These are phyloP conservation scores for Anthoscopus minutus DNA, from an alignment of 2,113 vertebrate species.

Conservation along the genomic window DNA sequence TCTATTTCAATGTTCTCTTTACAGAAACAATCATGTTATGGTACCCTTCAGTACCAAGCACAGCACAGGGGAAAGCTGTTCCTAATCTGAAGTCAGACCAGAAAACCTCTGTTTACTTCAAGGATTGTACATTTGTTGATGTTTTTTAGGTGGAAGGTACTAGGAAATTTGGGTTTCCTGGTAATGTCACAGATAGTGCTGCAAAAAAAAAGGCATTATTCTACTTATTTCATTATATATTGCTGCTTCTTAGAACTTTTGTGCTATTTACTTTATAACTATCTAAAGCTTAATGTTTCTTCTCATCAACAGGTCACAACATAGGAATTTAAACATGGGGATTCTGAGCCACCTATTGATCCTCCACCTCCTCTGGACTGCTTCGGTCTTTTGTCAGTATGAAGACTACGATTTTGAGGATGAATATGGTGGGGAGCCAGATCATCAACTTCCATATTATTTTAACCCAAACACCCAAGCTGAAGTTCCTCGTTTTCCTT, in stretches of 20 bases:
- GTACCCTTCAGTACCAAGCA: neutral
- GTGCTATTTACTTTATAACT: neutral
- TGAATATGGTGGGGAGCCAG: slow-evolving; percentile 65
- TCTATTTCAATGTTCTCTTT: neutral
- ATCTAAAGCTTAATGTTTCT: neutral
- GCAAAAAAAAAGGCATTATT: neutral
- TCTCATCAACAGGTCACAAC: slow-evolving; percentile 39
- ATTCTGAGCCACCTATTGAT: slow-evolving; percentile 23
- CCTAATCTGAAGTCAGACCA: neutral
- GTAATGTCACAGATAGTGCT: neutral
- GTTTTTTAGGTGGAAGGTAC: neutral
- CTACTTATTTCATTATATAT: neutral
- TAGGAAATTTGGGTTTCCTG: neutral
- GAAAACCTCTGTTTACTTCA: neutral
- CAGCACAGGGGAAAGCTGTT: neutral
- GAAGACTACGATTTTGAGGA: slow-evolving; percentile 69
- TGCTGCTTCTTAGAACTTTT: neutral
- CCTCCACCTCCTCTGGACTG: slow-evolving; percentile 56
- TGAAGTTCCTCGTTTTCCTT: slow-evolving; percentile 4
- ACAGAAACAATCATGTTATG: neutral
- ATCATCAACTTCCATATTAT: slow-evolving; percentile 51
- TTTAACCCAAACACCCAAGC: slow-evolving; percentile 51
- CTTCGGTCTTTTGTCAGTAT: slow-evolving; percentile 67
- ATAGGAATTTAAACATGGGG: slow-evolving; percentile 50
- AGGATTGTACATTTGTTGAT: neutral